Percentiles rank a stretch among this genome's conserved stretches.
Evolutionary conservation across 2,797 vertebrate genomes (phyloP).

Genomic region (Furcifer pardalis): DNA sequence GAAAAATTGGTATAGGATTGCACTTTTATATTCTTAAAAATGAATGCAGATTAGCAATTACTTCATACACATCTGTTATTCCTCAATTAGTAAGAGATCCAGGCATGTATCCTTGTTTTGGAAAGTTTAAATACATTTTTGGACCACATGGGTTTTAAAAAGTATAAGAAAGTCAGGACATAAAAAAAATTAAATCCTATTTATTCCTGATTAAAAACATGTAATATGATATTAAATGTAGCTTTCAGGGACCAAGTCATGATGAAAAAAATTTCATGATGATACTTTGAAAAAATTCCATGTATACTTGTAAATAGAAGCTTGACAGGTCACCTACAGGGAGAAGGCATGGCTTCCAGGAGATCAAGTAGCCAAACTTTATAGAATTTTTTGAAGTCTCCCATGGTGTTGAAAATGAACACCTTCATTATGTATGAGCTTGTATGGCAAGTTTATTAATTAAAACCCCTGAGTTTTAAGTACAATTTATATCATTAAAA

Average conservation of each 20-base stretch:
- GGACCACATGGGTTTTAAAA: background rate
- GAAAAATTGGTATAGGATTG: background rate
- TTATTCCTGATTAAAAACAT: background rate
- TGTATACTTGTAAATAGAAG: background rate
- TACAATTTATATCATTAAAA: background rate
- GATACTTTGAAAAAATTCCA: background rate
- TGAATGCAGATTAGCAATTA: background rate
- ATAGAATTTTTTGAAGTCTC: background rate
- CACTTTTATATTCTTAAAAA: background rate
- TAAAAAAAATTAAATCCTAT: background rate
- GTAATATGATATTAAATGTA: background rate
- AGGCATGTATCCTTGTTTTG: background rate
- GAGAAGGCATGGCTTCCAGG: background rate
- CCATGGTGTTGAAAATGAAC: background rate
- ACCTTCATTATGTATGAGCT: background rate
- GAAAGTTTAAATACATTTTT: background rate
- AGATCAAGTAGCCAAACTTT: background rate
- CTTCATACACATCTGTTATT: background rate
- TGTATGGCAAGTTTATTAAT: background rate
- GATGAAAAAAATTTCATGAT: background rate
- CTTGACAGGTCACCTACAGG: background rate
- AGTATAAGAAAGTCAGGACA: background rate
- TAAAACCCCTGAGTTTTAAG: background rate
- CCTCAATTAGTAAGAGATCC: background rate
- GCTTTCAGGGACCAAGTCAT: background rate